phyloP scores from a whole-genome alignment of 1,140 invertebrate genomes.

The Mizuhopecten yessoensis region DNA sequence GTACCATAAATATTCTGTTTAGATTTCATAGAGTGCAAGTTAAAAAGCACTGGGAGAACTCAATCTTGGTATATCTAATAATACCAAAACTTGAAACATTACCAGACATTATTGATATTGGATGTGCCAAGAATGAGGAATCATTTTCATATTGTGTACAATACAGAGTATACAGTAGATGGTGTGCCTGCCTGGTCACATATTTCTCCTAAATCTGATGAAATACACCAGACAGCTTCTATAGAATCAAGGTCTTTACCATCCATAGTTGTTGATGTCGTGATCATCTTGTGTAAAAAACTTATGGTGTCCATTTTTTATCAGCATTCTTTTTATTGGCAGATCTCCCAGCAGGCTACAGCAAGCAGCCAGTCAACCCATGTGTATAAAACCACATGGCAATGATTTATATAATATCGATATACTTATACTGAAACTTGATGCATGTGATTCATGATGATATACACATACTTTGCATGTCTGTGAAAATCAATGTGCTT shows the following conservation, averaged over 20 bases:
- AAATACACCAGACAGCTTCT: neutral
- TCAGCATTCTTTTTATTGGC: neutral
- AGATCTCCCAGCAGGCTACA: neutral
- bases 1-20: neutral
- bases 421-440: neutral
- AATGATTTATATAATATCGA: neutral
- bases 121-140: conserved; percentile 11
- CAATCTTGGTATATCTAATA: neutral
- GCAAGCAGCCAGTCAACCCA: neutral
- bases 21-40: neutral
- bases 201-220: neutral
- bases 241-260: neutral
- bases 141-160: neutral
- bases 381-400: neutral
- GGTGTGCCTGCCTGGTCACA: neutral
- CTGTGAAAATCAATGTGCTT: neutral
- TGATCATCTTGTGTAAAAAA: neutral
- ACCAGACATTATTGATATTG: neutral
- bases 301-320: neutral
- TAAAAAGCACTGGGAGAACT: neutral
- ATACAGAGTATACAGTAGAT: neutral
- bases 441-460: neutral
- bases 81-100: neutral
- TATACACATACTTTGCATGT: neutral
- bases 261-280: neutral